Evolutionary conservation across 2,888 invertebrate genomes (phyloP), one percentile per base, ranked within the genome.

Genomic region (Polia nebulosa): DNA sequence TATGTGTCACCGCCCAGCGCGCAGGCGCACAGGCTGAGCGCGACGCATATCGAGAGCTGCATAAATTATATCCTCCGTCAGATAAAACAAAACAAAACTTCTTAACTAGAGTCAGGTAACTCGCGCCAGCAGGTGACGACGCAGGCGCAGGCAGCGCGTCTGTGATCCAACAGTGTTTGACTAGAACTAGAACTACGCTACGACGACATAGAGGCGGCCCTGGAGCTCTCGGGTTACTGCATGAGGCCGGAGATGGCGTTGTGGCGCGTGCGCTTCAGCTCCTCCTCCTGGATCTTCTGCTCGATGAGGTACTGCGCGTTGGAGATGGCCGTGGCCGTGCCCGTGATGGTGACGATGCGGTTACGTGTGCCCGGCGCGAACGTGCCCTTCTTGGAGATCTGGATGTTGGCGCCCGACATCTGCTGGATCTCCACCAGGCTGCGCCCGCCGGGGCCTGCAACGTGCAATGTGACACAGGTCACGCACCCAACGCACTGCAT

Each of bases 321-420:
- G 93, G 97, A 97, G 96, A 99, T 99, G 96, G 98, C 98, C 94
- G 97, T 97, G 90, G 97, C 97, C 90, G 97, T 97, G 95, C 99
- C 99, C 89, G 98, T 97, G 96, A 99, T 99, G 94, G 99, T 99
- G 85, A 99, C 99, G 96, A 99, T 98, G 92, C 99, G 98, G 96
- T 99, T 99, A 94, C 99, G 97, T 85, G 99, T 99, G 95, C 99
- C 99, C 84, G 99, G 99, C 89, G 99, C 98, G 96, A 98, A 99
- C 91, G 98, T 98, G 93, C 99, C 99, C 96, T 99, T 99, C 97
- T 99, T 99, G 87, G 99, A 99, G 96, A 99, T 99, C 96, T 99
- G 99, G 96, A 99, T 99, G 96, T 98, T 99, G 95, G 99, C 99
- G 94, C 99, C 99, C 92, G 99, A 99, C 96, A 98, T 97, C 96